phyloP scores from a whole-genome alignment of 2,888 invertebrate genomes.

The Eupithecia centaureata region DNA sequence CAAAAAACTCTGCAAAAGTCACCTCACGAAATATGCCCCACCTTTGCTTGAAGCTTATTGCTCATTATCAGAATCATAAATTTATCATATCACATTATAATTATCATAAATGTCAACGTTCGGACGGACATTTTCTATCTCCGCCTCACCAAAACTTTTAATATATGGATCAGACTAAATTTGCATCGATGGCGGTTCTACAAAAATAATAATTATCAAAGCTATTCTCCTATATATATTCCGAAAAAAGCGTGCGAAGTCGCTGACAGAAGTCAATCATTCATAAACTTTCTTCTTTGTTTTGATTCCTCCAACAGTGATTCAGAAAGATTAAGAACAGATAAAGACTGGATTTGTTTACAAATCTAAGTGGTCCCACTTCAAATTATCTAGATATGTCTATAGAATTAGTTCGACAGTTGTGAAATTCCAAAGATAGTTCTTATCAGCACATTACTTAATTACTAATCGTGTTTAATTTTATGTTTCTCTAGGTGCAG shows the following conservation, averaged over 20 bases:
- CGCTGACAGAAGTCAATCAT: background rate
- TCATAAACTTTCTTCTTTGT: background rate
- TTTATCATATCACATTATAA: background rate
- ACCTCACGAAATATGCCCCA: slow-evolving; percentile 5
- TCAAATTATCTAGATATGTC: slow-evolving; percentile 6
- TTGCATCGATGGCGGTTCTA: background rate
- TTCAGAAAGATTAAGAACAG: background rate
- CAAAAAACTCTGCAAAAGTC: slow-evolving; percentile 6
- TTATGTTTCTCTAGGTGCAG: background rate
- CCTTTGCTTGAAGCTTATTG: background rate
- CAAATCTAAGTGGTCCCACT: slow-evolving; percentile 11
- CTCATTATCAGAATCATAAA: background rate
- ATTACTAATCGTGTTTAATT: slow-evolving; percentile 1
- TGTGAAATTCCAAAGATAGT: slow-evolving; percentile 26
- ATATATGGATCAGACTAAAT: background rate
- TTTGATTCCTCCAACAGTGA: background rate
- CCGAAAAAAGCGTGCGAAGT: too few species aligned
- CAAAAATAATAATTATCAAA: too few species aligned
- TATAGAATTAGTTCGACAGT: slow-evolving; percentile 5
- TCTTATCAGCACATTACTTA: slow-evolving; percentile 27
- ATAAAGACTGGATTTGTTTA: background rate
- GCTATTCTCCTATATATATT: too few species aligned
- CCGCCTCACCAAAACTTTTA: background rate
- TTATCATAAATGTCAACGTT: background rate
- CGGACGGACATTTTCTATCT: background rate